Conservation (phyloP, 2,888 invertebrate genomes). For the Pediacus dermestoides region DNA sequence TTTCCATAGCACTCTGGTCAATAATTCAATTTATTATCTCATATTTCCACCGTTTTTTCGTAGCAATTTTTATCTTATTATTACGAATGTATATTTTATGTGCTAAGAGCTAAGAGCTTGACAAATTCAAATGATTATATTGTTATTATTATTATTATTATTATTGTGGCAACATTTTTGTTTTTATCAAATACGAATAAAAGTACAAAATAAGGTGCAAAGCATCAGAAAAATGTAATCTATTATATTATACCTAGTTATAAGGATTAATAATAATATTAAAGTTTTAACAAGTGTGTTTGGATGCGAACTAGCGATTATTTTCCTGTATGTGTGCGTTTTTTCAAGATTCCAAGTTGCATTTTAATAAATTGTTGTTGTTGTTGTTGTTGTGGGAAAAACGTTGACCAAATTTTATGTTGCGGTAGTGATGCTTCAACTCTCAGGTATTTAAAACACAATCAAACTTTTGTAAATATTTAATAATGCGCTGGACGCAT, state of each 20-base stretch:
- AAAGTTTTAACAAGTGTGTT: neutral
- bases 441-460: constrained; percentile 38
- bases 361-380: too few species aligned
- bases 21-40: too few species aligned
- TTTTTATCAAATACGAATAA: constrained; percentile 21
- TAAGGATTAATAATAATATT: constrained; percentile 8
- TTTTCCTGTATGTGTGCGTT: constrained; percentile 6
- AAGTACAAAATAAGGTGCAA: constrained; percentile 45
- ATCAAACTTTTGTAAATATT: constrained; percentile 33
- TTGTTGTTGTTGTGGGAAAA: too few species aligned
- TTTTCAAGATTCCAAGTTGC: constrained; percentile 21
- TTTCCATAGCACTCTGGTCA: too few species aligned
- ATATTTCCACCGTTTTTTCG: too few species aligned
- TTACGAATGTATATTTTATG: too few species aligned
- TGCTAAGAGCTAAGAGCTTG: too few species aligned
- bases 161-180: too few species aligned
- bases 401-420: constrained; percentile 31
- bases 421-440: constrained; percentile 13
- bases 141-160: neutral
- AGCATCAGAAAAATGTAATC: constrained; percentile 26
- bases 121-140: too few species aligned
- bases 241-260: constrained; percentile 9
- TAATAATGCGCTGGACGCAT: constrained; percentile 36
- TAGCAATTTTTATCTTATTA: too few species aligned
- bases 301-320: neutral